Conservation (phyloP, 2,888 invertebrate species). For the Labia minor region DNA sequence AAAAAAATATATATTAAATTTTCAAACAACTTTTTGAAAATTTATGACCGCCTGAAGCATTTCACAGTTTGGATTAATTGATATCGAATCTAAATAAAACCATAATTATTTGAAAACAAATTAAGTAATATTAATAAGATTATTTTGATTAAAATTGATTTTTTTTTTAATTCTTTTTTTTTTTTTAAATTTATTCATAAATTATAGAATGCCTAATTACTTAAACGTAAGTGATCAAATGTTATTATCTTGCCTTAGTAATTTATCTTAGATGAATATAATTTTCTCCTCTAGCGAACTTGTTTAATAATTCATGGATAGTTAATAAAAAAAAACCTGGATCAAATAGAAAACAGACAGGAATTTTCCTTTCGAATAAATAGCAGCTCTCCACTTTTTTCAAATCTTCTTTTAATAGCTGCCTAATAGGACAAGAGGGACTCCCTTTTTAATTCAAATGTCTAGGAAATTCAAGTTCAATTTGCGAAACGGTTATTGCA, state of each 20-base stretch:
- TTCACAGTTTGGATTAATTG: slow-evolving; percentile 3
- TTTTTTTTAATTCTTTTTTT: not conserved
- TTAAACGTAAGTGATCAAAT: not conserved
- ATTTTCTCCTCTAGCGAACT: slow-evolving; percentile 1
- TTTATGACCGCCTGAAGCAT: not conserved
- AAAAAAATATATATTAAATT: no score
- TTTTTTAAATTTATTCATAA: not conserved
- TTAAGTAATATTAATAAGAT: slow-evolving; percentile 13
- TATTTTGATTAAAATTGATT: not conserved
- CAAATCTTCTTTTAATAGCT: not conserved
- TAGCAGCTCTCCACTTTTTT: not conserved
- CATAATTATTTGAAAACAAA: not conserved
- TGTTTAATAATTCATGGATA: slow-evolving; percentile 13
- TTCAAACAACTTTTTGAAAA: not conserved
- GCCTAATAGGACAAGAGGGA: not conserved
- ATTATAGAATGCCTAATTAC: not conserved
- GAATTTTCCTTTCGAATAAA: not conserved
- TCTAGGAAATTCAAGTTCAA: no score
- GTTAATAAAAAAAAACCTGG: not conserved
- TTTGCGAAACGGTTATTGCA: slow-evolving; percentile 5
- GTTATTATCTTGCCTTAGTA: not conserved
- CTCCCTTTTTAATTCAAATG: no score
- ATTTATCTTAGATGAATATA: slow-evolving; percentile 5
- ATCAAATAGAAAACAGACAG: not conserved
- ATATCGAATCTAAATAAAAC: slow-evolving; percentile 7